Evolutionary conservation across 2,113 vertebrate genomes (phyloP), one percentile per base, ranked within the genome.

Genomic region (Leptocoma aspasia): DNA sequence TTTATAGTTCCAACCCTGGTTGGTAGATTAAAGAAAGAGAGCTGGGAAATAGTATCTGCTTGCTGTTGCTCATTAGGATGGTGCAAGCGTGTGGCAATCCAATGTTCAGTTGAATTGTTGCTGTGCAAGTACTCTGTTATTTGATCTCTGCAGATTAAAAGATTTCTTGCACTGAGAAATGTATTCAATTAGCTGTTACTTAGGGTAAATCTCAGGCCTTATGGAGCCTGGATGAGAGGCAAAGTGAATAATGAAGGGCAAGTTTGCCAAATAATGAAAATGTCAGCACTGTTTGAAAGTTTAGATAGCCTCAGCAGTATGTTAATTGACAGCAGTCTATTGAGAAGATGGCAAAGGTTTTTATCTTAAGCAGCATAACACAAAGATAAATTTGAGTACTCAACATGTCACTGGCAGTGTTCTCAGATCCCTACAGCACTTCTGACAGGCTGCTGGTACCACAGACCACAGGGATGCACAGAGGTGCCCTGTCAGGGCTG

Each of bases 251-350:
- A 92, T 54, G 45, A 91, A 91, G 66, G 37, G 30, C 2, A 7
- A 50, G 37, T 79, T 91, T 90, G 73, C 37, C 80, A 87, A 70
- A 76, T 87, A 91, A 95, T 54, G 84, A 85, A 84, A 86, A 79
- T 80, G 31, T 68, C 78, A 95, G 61, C 61, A 26, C 6, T 44
- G 41, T 53, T 80, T 87, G 78, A 87, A 93, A 84, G 61, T 52
- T 91, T 41, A 68, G 30, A 76, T 37, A 52, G 28, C 33, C 69
- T 63, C 85, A 64, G 70, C 65, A 94, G 44, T 64, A 49, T 71
- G 60, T 86, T 82, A 93, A 82, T 49, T 79, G 82, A 22, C 65
- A 82, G 24, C 14, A 82, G 57, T 23, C 47, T 75, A 8, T 50
- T 4, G 6, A 60, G 93, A 85, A 31, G 13, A 37, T 52, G 45